Conservation (phyloP, 2,797 vertebrate genomes). For the Spinus pinus region DNA sequence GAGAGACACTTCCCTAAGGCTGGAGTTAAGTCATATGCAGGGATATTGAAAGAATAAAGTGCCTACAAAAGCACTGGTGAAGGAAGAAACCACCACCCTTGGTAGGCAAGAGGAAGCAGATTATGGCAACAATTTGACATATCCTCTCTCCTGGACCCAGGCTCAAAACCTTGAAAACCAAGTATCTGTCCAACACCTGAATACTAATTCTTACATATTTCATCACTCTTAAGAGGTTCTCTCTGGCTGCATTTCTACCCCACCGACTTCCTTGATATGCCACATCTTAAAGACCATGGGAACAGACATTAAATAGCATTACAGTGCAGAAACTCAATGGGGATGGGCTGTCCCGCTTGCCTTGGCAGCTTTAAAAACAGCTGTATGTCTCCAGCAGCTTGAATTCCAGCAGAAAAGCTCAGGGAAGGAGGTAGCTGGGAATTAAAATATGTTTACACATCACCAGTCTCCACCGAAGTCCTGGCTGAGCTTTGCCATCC, state of each 20-base stretch:
- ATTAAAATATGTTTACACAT: not conserved
- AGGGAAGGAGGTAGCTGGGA: not conserved
- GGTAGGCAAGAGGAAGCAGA: not conserved
- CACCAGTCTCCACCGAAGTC: not conserved
- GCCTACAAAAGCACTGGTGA: not conserved
- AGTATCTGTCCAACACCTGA: not conserved
- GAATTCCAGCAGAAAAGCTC: not conserved
- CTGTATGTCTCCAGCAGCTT: not conserved
- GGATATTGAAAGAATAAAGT: not conserved
- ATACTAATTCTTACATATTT: not conserved
- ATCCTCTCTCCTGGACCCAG: not conserved
- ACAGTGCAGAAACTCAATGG: not conserved
- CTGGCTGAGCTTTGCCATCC: not conserved
- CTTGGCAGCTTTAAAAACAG: constrained; percentile 13
- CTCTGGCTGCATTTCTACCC: not conserved
- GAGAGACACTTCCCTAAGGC: not conserved
- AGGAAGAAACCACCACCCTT: not conserved
- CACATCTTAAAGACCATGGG: not conserved
- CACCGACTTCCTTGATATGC: not conserved
- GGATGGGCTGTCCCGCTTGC: not conserved
- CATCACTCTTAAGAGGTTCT: not conserved
- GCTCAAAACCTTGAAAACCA: not conserved
- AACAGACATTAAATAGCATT: not conserved
- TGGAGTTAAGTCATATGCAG: not conserved
- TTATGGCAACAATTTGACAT: not conserved